phyloP scores from a whole-genome alignment of 2,797 vertebrate species.

The Clarias pachynema region DNA sequence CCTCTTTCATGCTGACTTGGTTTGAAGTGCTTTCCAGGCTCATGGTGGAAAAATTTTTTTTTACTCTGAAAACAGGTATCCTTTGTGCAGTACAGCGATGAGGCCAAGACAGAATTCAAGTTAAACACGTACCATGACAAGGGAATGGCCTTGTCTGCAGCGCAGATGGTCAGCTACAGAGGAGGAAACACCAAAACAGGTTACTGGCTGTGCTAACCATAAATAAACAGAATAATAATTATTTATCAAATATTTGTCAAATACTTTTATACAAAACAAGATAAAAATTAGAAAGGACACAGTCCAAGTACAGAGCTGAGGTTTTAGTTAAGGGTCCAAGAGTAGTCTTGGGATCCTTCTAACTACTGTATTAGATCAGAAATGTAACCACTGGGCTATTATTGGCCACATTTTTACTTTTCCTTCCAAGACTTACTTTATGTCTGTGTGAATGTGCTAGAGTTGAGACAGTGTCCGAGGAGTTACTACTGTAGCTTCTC shows the following conservation, averaged over 20 bases:
- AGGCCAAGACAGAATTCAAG: constrained; percentile 96
- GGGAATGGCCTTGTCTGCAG: constrained; percentile 85
- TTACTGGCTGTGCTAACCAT: constrained; percentile 54
- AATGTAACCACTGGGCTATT: background rate
- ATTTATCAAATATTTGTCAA: background rate
- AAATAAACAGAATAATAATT: background rate
- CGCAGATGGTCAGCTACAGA: constrained; percentile 89
- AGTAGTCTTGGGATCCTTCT: background rate
- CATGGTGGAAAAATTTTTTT: constrained; percentile 25
- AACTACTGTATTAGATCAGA: background rate
- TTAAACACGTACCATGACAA: constrained; percentile 94
- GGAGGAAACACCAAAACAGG: constrained; percentile 98
- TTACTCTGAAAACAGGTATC: constrained; percentile 82
- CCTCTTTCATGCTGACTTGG: background rate
- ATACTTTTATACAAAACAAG: background rate
- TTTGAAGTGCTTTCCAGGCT: constrained; percentile 11
- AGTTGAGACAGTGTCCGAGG: background rate
- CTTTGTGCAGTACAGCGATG: constrained; percentile 95
- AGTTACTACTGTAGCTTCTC: background rate
- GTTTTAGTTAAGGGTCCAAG: background rate
- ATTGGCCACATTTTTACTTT: background rate
- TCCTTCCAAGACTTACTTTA: background rate
- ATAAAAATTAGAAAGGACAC: background rate
- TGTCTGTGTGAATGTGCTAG: background rate
- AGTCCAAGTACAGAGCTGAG: background rate